Base-by-base conservation (phyloP, 2,797 vertebrate genomes). In the Neosalanx taihuensis region DNA sequence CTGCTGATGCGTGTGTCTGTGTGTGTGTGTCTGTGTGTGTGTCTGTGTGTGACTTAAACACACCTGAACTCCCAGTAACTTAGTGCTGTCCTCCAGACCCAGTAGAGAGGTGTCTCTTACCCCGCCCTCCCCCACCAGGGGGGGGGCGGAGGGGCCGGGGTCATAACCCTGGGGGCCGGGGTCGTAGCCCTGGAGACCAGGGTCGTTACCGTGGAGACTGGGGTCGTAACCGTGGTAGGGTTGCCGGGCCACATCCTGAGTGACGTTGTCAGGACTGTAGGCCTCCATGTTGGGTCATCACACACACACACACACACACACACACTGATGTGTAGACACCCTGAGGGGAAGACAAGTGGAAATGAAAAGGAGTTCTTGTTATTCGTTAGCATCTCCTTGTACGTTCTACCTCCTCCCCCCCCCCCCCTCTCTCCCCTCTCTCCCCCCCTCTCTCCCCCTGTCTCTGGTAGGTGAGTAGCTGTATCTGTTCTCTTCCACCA, bases 11-110 rank as follows among this genome's bases (percentile, higher is more conserved):
- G n/a, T n/a, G n/a, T n/a, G n/a, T n/a, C n/a, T 33, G 31, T 33
- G 31, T 33, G 31, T 33, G 31, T 33, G 2, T 33, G 33, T 35
- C 33, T 35, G 33, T 35, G 33, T 6, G 6, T 33, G 31, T 33
- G 31, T 35, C 4, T 33, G 31, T 35, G 33, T 35, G 33, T 35
- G 33, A 35, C 33, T 35, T 35, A 35, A 4, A 35, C 33, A 35
- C 33, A 35, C 33, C 84, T 96, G 93, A 0, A 94, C 95, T 26
- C 95, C 95, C 0, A 95, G 86, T 53, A 96, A 86, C 5, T 93
- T 94, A 1, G 96, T 98, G 78, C 95, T 95, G 79, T 97, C 96
- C 12, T 90, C 89, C 4, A 88, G 69, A 7, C 67, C 75, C 0
- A 78, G 81, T 4, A 92, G 85, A 1, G 81, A 61, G 62, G 29